These are phyloP conservation scores for Taeniopygia guttata DNA, from an alignment of 2,797 vertebrate species.

Conservation along the genomic window DNA sequence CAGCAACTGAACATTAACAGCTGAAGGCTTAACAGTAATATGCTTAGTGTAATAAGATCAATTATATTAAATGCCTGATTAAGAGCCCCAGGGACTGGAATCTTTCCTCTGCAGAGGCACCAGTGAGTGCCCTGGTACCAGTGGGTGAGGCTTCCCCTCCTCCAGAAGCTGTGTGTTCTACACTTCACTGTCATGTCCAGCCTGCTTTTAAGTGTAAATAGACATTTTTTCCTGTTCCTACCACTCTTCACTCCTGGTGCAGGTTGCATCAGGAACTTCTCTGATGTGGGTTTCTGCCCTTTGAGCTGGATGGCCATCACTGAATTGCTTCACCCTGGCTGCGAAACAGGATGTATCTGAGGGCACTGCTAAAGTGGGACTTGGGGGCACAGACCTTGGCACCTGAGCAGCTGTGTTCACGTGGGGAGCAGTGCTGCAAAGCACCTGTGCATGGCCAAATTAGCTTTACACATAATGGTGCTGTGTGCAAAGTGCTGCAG, in stretches of 20 bases:
- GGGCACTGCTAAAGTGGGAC: neutral
- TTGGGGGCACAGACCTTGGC: neutral
- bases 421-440: accelerated
- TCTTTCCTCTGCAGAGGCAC: neutral
- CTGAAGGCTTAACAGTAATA: conserved; percentile 48
- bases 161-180: neutral
- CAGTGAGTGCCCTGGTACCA: neutral
- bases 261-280: neutral
- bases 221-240: neutral
- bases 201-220: neutral
- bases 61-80: conserved; percentile 62
- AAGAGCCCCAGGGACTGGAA: conserved; percentile 11
- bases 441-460: neutral
- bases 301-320: neutral
- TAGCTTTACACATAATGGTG: accelerated
- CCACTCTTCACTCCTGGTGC: neutral
- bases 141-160: neutral
- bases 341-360: neutral
- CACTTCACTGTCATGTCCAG: accelerated
- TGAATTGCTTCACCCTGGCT: neutral
- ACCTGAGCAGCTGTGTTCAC: neutral
- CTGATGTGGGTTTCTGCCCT: neutral
- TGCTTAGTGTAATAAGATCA: conserved; percentile 53
- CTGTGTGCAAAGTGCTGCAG: accelerated
- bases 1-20: neutral